phyloP scores from a whole-genome alignment of 1,140 invertebrate genomes.

The Zaprionus nigranus region DNA sequence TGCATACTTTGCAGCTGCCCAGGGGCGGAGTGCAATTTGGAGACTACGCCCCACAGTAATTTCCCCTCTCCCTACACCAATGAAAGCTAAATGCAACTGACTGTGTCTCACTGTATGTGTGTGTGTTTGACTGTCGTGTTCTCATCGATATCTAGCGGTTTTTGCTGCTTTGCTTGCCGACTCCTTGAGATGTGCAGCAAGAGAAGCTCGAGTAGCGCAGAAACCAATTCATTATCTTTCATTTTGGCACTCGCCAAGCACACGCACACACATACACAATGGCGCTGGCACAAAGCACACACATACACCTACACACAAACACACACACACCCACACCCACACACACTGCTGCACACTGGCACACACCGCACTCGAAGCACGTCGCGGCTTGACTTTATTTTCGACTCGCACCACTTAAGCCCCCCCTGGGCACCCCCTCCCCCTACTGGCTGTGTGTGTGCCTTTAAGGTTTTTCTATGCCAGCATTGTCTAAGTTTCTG shows the following conservation, averaged over 20 bases:
- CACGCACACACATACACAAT: conserved; percentile 39
- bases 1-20: conserved; percentile 11
- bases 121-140: conserved; percentile 6
- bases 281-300: conserved; percentile 17
- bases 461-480: conserved; percentile 75
- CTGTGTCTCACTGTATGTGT: background rate
- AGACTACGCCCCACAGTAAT: conserved; percentile 36
- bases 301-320: conserved; percentile 17
- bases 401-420: conserved; percentile 58
- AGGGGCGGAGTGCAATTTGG: background rate
- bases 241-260: conserved; percentile 53
- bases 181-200: conserved; percentile 46
- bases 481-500: conserved; percentile 59
- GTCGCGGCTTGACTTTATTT: conserved; percentile 81
- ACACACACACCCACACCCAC: conserved; percentile 3
- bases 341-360: conserved; percentile 28
- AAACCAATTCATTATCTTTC: conserved; percentile 80
- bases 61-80: conserved; percentile 20
- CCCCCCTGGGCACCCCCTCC: conserved; percentile 8
- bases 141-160: conserved; percentile 42
- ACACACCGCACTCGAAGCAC: conserved; percentile 69
- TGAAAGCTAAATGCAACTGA: conserved; percentile 14
- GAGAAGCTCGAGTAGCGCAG: conserved; percentile 38
- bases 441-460: conserved; percentile 5
- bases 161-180: conserved; percentile 30